phyloP scores from a whole-genome alignment of 2,113 vertebrate species.

The Tichodroma muraria region DNA sequence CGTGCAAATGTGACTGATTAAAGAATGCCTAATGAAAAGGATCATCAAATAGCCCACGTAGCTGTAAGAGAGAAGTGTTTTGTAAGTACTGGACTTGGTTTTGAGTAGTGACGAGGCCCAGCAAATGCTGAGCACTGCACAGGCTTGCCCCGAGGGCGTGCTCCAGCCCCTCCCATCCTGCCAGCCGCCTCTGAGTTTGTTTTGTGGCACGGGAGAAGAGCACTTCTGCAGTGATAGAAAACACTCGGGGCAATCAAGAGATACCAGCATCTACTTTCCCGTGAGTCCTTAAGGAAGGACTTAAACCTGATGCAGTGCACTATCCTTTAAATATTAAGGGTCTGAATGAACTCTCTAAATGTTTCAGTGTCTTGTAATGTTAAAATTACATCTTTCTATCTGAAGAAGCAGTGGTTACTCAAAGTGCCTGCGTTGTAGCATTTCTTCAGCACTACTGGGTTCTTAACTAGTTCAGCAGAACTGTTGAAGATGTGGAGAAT shows the following conservation, averaged over 20 bases:
- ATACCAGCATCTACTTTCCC: background rate
- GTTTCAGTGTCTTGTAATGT: background rate
- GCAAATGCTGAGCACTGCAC: background rate
- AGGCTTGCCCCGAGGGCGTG: background rate
- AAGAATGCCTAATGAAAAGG: background rate
- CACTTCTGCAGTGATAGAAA: background rate
- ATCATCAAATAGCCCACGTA: background rate
- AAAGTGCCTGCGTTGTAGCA: background rate
- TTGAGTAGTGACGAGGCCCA: background rate
- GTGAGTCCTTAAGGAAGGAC: background rate
- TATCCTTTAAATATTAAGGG: background rate
- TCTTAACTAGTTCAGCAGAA: background rate
- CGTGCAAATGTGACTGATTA: background rate
- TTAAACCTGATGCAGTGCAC: background rate
- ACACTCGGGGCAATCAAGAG: background rate
- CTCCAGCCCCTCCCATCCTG: background rate
- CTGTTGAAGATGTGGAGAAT: background rate
- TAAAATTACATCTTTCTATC: background rate
- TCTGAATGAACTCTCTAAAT: background rate
- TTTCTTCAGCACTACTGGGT: background rate
- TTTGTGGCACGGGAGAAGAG: background rate
- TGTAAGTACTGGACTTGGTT: background rate
- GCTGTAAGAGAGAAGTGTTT: background rate
- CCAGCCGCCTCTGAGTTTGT: background rate
- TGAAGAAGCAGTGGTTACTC: background rate